Evolutionary conservation across 2,113 vertebrate genomes (phyloP).

Genomic region (Rhipidura dahli): DNA sequence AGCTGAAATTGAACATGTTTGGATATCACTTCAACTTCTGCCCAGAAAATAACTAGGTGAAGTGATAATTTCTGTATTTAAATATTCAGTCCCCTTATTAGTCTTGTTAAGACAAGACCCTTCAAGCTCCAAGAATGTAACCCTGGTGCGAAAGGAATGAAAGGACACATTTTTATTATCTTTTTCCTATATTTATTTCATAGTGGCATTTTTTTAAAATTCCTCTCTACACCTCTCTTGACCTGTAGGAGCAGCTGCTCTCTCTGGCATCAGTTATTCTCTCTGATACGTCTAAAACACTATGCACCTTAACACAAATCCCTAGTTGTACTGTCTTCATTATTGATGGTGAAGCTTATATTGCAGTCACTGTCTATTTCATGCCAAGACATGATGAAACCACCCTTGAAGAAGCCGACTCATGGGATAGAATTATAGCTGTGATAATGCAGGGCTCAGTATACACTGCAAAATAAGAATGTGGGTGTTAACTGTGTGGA

Average conservation of each 20-base stretch:
- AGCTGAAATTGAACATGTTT: neutral
- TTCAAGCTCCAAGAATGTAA: neutral
- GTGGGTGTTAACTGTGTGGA: neutral
- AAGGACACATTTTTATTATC: neutral
- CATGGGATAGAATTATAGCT: neutral
- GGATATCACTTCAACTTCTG: neutral
- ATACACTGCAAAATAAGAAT: neutral
- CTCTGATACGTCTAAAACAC: conserved; percentile 2
- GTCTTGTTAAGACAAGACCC: neutral
- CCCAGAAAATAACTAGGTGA: neutral
- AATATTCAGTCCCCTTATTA: neutral
- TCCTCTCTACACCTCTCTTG: neutral
- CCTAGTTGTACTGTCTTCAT: neutral
- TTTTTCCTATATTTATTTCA: neutral
- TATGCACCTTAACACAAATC: neutral
- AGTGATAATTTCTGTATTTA: neutral
- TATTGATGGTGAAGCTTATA: neutral
- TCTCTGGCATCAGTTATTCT: conserved; percentile 12
- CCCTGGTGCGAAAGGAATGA: neutral
- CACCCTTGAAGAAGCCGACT: neutral
- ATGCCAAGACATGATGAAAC: neutral
- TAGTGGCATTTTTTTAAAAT: rapidly evolving
- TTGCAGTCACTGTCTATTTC: neutral
- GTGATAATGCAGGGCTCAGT: neutral
- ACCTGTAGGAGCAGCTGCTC: neutral